Percentiles rank a stretch among this genome's conserved stretches.
Evolutionary conservation across 2,113 vertebrate species (phyloP).

Genomic region (Eolophus roseicapilla): DNA sequence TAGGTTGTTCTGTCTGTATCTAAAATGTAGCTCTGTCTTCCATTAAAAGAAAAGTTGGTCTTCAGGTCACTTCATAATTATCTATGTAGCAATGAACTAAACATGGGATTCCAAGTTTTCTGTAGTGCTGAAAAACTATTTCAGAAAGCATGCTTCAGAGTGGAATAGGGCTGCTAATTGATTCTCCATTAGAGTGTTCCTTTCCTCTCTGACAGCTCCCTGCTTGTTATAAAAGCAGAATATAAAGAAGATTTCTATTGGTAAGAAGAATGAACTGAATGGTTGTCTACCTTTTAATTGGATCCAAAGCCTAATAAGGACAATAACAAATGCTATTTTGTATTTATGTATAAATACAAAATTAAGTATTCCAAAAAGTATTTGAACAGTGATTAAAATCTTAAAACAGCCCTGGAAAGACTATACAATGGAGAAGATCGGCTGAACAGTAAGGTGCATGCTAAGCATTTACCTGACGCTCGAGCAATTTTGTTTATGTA

Average conservation of each 20-base stretch:
- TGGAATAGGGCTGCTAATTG: conserved; percentile 6
- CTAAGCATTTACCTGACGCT: not conserved
- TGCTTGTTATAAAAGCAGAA: conserved; percentile 12
- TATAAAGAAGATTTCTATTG: conserved; percentile 27
- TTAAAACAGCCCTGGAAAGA: not conserved
- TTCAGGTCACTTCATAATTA: not conserved
- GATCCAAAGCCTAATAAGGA: conserved; percentile 35
- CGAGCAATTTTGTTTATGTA: not conserved
- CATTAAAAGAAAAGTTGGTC: not conserved
- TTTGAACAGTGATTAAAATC: conserved; percentile 59
- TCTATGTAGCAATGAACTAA: not conserved
- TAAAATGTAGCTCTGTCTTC: not conserved
- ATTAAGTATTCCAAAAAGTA: conserved; percentile 43
- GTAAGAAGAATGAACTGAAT: conserved; percentile 10
- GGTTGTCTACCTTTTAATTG: conserved; percentile 45
- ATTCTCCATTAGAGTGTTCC: not conserved
- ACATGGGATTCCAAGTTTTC: not conserved
- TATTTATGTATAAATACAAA: not conserved
- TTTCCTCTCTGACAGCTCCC: conserved; percentile 23
- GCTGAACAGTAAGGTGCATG: not conserved
- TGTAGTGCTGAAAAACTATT: not conserved
- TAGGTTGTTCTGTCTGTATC: not conserved
- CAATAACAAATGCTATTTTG: conserved; percentile 42
- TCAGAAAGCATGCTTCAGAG: not conserved
- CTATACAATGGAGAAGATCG: not conserved